A percentile compares a stretch with the other conserved stretches of the same genome.
Evolutionary conservation across 1,140 invertebrate genomes (phyloP).

Genomic region (Cydia splendana): DNA sequence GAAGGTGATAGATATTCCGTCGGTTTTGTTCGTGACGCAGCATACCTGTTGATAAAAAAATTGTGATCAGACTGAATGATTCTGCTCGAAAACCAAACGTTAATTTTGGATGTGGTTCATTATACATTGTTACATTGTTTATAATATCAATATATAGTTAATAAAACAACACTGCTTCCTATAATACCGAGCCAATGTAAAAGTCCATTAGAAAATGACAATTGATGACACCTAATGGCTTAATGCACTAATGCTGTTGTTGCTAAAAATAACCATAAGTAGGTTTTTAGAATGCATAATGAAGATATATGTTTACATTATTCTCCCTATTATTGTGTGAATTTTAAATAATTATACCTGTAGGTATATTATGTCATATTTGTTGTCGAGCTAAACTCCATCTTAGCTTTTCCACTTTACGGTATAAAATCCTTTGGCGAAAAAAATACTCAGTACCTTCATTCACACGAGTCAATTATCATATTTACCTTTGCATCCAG

Average conservation of each 20-base stretch:
- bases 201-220: too few relatives aligned
- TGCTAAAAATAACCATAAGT: too few relatives aligned
- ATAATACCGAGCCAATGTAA: background rate
- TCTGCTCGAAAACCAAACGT: background rate
- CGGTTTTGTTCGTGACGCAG: constrained; percentile 21
- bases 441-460: background rate
- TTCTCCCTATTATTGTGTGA: too few relatives aligned
- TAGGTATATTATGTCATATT: background rate
- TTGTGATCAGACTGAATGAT: background rate
- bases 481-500: constrained; percentile 25
- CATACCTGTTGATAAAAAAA: constrained; percentile 29
- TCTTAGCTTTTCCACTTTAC: background rate
- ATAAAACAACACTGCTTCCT: background rate
- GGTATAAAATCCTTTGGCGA: background rate
- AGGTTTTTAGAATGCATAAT: too few relatives aligned
- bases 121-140: background rate
- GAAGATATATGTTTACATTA: too few relatives aligned
- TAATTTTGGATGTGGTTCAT: background rate
- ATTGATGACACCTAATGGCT: too few relatives aligned
- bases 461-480: background rate
- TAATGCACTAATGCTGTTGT: too few relatives aligned
- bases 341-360: too few relatives aligned
- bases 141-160: background rate
- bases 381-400: background rate
- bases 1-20: constrained; percentile 9